phyloP scores from a whole-genome alignment of 1,140 invertebrate species.

The Coenobita brevimanus region DNA sequence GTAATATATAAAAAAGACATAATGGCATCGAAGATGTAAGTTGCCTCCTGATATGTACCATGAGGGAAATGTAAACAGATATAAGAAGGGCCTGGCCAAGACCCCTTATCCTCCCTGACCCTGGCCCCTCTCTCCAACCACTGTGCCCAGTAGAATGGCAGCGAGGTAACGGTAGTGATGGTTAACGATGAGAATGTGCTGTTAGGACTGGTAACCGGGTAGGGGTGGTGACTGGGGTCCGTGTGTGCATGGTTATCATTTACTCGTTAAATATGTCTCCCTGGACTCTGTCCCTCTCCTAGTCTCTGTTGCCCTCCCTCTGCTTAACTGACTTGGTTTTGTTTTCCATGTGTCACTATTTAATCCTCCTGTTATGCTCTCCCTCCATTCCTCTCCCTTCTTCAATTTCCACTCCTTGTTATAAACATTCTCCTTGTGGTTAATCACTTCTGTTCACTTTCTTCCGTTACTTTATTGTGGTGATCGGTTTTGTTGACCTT shows the following conservation, averaged over 20 bases:
- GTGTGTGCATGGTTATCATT: conserved; percentile 40
- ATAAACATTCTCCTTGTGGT: neutral
- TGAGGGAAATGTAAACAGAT: too few relatives aligned
- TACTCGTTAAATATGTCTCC: neutral
- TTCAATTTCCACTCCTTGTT: neutral
- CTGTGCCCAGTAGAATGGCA: conserved; percentile 48
- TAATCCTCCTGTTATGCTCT: neutral
- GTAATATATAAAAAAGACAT: too few relatives aligned
- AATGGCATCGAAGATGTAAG: too few relatives aligned
- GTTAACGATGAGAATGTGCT: conserved; percentile 44
- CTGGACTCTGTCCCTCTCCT: conserved; percentile 13
- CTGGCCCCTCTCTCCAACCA: conserved; percentile 59
- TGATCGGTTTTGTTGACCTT: neutral
- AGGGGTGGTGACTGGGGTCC: neutral
- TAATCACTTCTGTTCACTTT: neutral
- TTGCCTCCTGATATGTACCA: too few relatives aligned
- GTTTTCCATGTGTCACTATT: neutral
- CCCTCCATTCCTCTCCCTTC: neutral
- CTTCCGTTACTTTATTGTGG: neutral
- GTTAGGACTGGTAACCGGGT: neutral
- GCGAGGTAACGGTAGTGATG: conserved; percentile 51
- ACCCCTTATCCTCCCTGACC: neutral
- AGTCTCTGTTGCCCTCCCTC: too few relatives aligned
- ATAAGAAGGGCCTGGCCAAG: too few relatives aligned
- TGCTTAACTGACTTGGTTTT: neutral